Evolutionary conservation across 2,797 vertebrate genomes (phyloP).

Genomic region (Cynodonichthys magdalenae): DNA sequence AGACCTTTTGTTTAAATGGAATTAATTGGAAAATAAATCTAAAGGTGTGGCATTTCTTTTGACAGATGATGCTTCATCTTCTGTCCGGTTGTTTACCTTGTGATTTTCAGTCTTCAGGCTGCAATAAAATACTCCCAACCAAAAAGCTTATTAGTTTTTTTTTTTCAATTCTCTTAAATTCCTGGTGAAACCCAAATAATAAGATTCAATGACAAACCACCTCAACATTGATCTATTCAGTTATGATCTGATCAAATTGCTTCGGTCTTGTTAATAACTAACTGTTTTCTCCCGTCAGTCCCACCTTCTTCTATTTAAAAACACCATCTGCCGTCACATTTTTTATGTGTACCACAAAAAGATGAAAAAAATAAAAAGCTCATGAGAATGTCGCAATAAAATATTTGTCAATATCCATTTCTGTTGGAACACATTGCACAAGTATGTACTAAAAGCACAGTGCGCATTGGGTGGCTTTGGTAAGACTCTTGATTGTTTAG

Average conservation of each 20-base stretch:
- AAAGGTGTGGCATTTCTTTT: slow-evolving; percentile 92
- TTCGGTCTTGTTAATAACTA: neutral
- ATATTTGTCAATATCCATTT: slow-evolving; percentile 82
- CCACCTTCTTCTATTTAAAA: slow-evolving; percentile 76
- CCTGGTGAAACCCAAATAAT: slow-evolving; percentile 25
- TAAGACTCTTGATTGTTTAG: slow-evolving; percentile 83
- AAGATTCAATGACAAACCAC: neutral
- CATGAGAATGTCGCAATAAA: slow-evolving; percentile 74
- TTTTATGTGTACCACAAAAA: slow-evolving; percentile 64
- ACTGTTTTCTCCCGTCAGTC: slow-evolving; percentile 72
- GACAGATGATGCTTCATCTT: slow-evolving; percentile 72
- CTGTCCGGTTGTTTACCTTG: slow-evolving; percentile 25
- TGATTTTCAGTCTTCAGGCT: slow-evolving; percentile 13
- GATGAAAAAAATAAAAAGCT: slow-evolving; percentile 35
- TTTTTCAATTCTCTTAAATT: neutral
- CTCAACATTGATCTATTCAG: neutral
- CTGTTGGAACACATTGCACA: slow-evolving; percentile 74
- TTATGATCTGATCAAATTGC: neutral
- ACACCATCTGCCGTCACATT: slow-evolving; percentile 46
- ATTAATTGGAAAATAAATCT: slow-evolving; percentile 95
- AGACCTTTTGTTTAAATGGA: slow-evolving; percentile 96
- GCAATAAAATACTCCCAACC: slow-evolving; percentile 4
- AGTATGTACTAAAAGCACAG: slow-evolving; percentile 74
- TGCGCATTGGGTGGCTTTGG: slow-evolving; percentile 81
- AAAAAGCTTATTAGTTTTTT: neutral